Conservation (phyloP, 2,888 invertebrate genomes). For the Barypeithes pellucidus region DNA sequence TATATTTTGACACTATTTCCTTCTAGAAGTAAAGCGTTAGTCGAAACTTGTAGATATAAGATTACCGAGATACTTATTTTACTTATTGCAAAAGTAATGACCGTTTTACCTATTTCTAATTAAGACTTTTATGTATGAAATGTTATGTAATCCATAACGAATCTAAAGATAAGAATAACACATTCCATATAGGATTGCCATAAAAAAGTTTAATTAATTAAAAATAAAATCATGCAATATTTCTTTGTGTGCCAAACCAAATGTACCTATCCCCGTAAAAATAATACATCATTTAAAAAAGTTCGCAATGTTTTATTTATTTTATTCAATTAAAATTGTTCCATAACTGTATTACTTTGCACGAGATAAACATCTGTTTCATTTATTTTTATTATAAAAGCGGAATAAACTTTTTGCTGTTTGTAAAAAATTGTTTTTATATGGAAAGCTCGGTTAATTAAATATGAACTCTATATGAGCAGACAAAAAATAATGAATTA, state of each 20-base stretch:
- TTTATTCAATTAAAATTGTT: constrained; percentile 52
- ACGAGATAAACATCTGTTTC: constrained; percentile 47
- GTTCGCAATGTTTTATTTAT: constrained; percentile 51
- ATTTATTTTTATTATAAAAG: constrained; percentile 40
- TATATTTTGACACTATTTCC: too few relatives aligned
- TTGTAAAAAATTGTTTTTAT: constrained; percentile 29
- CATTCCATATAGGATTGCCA: constrained; percentile 32
- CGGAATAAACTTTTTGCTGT: constrained; percentile 13
- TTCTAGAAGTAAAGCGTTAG: neutral
- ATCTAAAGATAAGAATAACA: constrained; percentile 30
- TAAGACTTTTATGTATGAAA: constrained; percentile 16
- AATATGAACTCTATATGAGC: neutral
- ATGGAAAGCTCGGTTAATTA: constrained; percentile 19
- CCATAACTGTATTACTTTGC: constrained; percentile 50
- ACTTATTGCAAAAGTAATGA: neutral
- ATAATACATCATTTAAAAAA: constrained; percentile 38
- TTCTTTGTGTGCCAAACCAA: constrained; percentile 11
- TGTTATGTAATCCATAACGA: constrained; percentile 28
- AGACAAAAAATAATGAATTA: neutral
- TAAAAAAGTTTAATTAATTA: constrained; percentile 50
- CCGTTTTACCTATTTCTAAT: constrained; percentile 15
- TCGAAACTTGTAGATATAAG: neutral
- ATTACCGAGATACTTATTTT: too few relatives aligned
- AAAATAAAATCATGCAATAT: constrained; percentile 46
- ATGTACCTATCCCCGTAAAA: constrained; percentile 35